These are phyloP conservation scores for Cynocephalus volans DNA, from an alignment of 2,113 vertebrate species.

Conservation along the genomic window DNA sequence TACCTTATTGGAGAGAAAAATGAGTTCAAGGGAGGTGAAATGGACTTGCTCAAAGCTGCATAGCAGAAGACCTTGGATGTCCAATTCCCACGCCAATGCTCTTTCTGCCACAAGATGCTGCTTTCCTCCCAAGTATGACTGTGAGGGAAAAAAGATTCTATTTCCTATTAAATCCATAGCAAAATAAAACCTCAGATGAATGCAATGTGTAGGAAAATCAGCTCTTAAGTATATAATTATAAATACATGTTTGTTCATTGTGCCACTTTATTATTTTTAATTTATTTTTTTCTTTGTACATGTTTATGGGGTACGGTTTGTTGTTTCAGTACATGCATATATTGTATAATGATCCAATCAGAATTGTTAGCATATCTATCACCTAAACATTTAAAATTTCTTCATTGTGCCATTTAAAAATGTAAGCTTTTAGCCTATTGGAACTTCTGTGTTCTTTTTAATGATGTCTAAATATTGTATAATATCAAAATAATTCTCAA, in stretches of 20 bases:
- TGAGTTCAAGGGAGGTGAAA: neutral
- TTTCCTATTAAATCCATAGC: slow-evolving; percentile 41
- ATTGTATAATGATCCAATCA: no score
- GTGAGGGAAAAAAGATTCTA: neutral
- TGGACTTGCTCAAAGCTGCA: neutral
- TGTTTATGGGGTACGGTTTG: no score
- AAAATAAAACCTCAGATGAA: slow-evolving; percentile 50
- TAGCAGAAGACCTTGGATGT: neutral
- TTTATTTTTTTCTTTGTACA: no score
- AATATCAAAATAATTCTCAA: slow-evolving; percentile 17
- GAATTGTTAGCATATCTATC: no score
- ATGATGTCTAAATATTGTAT: slow-evolving; percentile 5
- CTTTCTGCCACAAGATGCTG: neutral
- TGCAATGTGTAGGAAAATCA: slow-evolving; percentile 21
- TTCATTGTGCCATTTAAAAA: neutral
- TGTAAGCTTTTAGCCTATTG: neutral
- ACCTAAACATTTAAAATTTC: no score
- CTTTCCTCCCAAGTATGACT: neutral
- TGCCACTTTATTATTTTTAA: neutral
- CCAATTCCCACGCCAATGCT: neutral
- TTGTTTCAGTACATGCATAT: no score
- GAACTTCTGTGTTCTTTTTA: slow-evolving; percentile 51
- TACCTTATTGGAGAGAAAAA: neutral
- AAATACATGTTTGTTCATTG: slow-evolving; percentile 35
- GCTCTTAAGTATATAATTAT: slow-evolving; percentile 21